Evolutionary conservation across 2,797 vertebrate genomes (phyloP), one percentile per base, ranked within the genome.

Genomic region (Hemitrygon akajei): DNA sequence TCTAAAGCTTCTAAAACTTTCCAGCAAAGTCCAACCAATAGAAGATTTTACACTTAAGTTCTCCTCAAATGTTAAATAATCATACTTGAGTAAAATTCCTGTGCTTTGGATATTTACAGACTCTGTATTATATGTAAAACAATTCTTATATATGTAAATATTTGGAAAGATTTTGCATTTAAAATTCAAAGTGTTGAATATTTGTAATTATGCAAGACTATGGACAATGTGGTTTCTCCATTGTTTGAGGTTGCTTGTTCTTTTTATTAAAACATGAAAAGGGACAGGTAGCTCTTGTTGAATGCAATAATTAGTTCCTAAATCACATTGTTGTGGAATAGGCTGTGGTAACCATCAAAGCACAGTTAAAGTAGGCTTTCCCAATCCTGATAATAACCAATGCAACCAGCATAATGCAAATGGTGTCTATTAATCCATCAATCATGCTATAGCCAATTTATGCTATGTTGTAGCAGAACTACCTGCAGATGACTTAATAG

Each of bases 401-500:
- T 47, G 4, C 47, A 47, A 47, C 47, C 3, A 4, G 1, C 47
- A 47, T 47, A 47, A 47, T 47, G 47, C 47, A 47, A 47, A 47
- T 4, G 4, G 47, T 47, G 47, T 47, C 47, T 47, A 47, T 47
- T 47, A 47, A 47, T 47, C 47, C 47, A 47, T 2, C 47, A 47
- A 47, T 47, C 47, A 47, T 47, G 47, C n/a, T n/a, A n/a, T n/a
- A n/a, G n/a, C 47, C 47, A 47, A 47, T 47, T 47, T 47, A 47
- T 47, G 47, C 47, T 47, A 47, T 47, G 47, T 47, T 47, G 1
- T 47, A 47, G 47, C 47, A 47, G 47, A 47, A 47, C 47, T 47
- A 47, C 47, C 47, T 47, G 47, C 47, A 47, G 47, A 47, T 47
- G 2, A 47, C 47, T 47, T 47, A 47, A 95, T 96, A 94, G 94